These are phyloP conservation scores for Seira ritae DNA, from an alignment of 2,888 invertebrate genomes.

Conservation along the genomic window DNA sequence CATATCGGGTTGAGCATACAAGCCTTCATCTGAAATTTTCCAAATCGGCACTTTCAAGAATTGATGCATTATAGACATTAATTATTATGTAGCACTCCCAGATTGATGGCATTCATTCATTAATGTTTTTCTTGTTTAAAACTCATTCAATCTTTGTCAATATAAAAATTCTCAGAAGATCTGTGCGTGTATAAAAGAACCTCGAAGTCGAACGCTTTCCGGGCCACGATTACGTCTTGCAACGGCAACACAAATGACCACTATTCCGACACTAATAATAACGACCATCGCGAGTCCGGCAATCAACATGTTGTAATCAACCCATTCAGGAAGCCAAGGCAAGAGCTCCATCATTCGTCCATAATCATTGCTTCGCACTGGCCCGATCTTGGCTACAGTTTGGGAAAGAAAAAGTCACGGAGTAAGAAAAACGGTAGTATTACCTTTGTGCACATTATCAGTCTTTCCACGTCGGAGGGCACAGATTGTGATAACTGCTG, in stretches of 20 bases:
- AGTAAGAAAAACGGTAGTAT: conserved; percentile 73
- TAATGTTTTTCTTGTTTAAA: no score
- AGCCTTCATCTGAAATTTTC: conserved; percentile 89
- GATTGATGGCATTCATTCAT: no score
- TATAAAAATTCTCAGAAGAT: background rate
- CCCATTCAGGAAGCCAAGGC: conserved; percentile 90
- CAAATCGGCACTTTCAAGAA: background rate
- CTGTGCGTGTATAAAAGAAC: conserved; percentile 75
- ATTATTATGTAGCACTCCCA: background rate
- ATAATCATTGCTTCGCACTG: conserved; percentile 75
- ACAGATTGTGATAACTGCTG: conserved; percentile 95
- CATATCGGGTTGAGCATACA: conserved; percentile 78
- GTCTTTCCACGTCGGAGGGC: conserved; percentile 85
- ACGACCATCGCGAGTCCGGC: conserved; percentile 93
- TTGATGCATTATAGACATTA: background rate
- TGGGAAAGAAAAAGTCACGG: conserved; percentile 70
- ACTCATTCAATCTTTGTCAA: background rate
- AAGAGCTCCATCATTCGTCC: conserved; percentile 75
- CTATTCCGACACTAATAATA: conserved; percentile 91
- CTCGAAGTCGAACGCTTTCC: conserved; percentile 85
- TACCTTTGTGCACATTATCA: conserved; percentile 90
- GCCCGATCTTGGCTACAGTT: conserved; percentile 86
- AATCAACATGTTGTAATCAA: conserved; percentile 92
- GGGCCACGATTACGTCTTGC: conserved; percentile 84
- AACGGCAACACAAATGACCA: conserved; percentile 92